Evolutionary conservation across 2,888 invertebrate species (phyloP), one percentile per base, ranked within the genome.

Genomic region (Dynastes grantii): DNA sequence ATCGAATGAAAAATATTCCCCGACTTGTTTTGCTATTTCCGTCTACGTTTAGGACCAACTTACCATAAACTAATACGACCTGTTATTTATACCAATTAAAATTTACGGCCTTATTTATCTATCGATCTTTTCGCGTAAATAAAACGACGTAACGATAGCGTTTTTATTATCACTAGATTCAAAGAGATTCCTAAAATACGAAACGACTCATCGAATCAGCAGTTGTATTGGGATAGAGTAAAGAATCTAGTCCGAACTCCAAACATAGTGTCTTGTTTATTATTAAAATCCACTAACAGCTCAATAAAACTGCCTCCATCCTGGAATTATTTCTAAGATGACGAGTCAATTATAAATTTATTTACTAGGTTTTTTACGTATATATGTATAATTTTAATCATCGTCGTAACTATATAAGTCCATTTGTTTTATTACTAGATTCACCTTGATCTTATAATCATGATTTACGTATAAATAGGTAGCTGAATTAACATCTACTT

Each of bases 91-190:
- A 68, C 49, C 51, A 49, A 68, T 45, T 27, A 49, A 8, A 27
- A 68, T 68, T 68, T 68, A 68, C 29, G 68, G 27, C 27, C 68
- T 68, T 68, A 68, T 68, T 68, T 68, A 68, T 49, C 68, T 45
- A 61, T 40, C n/a, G 73, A 73, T 73, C 58, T 40, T 22, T 73
- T 73, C 68, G 32, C 53, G 61, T 73, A 73, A 73, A 73, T 73
- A 37, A 61, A 61, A 61, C 22, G 45, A 73, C 55, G 64, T 75
- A 29, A 8, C 37, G 16, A 61, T 16, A 27, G 63, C 61, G 37
- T 29, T 76, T 58, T 76, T 76, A 65, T 32, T 76, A 67, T 67
- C 67, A 37, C 40, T 67, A 76, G 55, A 76, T 67, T 76, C 76
- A 76, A 75, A 75, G 73, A 32, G 58, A 40, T 55, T 73, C 71